Percentiles rank a stretch among this genome's conserved stretches.
Conservation (phyloP, 2,888 invertebrate species). For the Andrena fulva region DNA sequence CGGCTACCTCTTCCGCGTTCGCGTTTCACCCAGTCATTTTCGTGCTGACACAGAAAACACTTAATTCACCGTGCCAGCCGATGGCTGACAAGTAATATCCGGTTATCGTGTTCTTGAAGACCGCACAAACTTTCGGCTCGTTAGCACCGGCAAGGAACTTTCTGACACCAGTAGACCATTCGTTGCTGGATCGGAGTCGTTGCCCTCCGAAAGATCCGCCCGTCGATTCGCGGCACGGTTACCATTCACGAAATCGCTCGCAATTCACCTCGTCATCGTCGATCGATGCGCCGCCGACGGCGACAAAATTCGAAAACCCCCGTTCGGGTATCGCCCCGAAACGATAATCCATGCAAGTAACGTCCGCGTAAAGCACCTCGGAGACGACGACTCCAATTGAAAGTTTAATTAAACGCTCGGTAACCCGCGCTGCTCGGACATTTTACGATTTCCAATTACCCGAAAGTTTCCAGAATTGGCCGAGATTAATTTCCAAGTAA, state of each 20-base stretch:
- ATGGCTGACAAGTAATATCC: conserved; percentile 81
- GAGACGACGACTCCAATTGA: conserved; percentile 50
- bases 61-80: conserved; percentile 74
- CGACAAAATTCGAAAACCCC: neutral
- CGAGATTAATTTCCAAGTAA: conserved; percentile 51
- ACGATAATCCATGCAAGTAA: conserved; percentile 20
- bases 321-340: neutral
- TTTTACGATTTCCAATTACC: conserved; percentile 51
- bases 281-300: conserved; percentile 1
- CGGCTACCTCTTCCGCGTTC: conserved; percentile 36
- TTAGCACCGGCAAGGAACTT: conserved; percentile 65
- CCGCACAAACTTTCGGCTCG: conserved; percentile 72
- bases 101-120: conserved; percentile 76
- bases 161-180: conserved; percentile 26
- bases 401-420: conserved; percentile 66
- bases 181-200: conserved; percentile 21
- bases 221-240: neutral
- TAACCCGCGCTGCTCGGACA: conserved; percentile 21
- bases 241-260: neutral
- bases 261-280: neutral
- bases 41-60: conserved; percentile 76
- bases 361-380: conserved; percentile 6
- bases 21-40: conserved; percentile 69
- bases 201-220: neutral
- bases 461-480: conserved; percentile 39